Conservation (phyloP, 2,888 invertebrate species). For the Pristionchus japonicus region DNA sequence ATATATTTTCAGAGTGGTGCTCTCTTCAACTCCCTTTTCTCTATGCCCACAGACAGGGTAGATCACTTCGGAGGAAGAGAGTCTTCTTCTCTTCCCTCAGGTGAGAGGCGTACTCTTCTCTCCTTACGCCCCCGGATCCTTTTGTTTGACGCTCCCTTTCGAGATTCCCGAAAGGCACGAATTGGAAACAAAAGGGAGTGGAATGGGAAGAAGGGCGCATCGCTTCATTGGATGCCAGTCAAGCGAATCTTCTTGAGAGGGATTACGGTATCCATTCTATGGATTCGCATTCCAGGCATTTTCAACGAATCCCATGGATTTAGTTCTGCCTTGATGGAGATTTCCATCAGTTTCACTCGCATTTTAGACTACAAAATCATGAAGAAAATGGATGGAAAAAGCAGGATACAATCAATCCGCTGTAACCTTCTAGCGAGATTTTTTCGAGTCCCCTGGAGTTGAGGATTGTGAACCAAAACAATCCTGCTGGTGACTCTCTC, state of each 20-base stretch:
- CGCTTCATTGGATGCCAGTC: neutral
- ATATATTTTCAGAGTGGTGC: neutral
- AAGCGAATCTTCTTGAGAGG: neutral
- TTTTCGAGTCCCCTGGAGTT: neutral
- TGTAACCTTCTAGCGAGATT: neutral
- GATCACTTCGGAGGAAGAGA: neutral
- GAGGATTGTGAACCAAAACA: neutral
- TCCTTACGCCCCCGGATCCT: neutral
- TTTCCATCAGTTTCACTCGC: neutral
- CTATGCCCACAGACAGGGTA: neutral
- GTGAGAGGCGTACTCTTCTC: neutral
- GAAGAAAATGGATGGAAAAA: neutral
- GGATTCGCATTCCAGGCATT: neutral
- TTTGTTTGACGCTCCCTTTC: neutral
- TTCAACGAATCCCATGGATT: neutral
- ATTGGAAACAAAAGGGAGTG: neutral
- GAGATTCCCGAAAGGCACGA: neutral
- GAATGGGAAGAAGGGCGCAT: neutral
- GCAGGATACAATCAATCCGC: neutral
- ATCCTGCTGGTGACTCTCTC: neutral
- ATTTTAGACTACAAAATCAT: neutral
- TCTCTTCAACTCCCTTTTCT: neutral
- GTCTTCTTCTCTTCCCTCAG: neutral
- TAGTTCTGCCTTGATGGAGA: neutral
- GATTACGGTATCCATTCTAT: neutral